A percentile compares a stretch with the other conserved stretches of the same genome.
These are phyloP conservation scores for Sebastes cheni DNA, from an alignment of 2,797 vertebrate species.

Conservation along the genomic window DNA sequence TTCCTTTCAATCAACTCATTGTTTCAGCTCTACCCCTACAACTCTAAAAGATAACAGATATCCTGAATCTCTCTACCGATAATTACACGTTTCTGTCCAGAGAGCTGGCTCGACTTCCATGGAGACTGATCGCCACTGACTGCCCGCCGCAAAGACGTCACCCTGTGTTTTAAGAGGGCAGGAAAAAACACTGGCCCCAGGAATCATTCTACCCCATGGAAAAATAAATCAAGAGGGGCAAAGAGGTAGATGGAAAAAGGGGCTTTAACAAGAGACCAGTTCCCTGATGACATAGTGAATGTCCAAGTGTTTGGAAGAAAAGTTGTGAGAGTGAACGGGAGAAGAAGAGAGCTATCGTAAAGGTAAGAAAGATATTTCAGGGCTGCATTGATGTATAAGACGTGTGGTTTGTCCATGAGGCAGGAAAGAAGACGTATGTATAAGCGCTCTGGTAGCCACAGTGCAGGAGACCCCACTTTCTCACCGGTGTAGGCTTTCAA, in stretches of 20 bases:
- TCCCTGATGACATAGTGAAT: not conserved
- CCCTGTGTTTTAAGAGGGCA: conserved; percentile 40
- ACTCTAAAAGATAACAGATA: not conserved
- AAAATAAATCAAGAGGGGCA: conserved; percentile 52
- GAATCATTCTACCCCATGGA: conserved; percentile 37
- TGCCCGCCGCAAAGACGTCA: conserved; percentile 63
- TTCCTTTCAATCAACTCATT: not conserved
- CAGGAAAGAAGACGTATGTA: conserved; percentile 38
- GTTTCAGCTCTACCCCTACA: not conserved
- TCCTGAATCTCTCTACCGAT: not conserved
- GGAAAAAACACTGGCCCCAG: conserved; percentile 35
- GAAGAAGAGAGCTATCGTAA: not conserved
- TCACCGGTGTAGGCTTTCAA: conserved; percentile 72
- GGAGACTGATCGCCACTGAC: conserved; percentile 34
- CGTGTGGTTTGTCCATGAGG: conserved; percentile 22
- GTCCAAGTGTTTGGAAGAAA: not conserved
- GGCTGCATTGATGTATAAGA: not conserved
- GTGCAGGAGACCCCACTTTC: conserved; percentile 47
- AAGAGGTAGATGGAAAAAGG: conserved; percentile 38
- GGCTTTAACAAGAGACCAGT: conserved; percentile 19
- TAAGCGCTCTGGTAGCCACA: conserved; percentile 3
- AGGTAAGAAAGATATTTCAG: conserved; percentile 2
- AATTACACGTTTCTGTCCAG: conserved; percentile 8
- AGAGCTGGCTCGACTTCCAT: conserved; percentile 23
- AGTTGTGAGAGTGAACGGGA: not conserved